These are phyloP conservation scores for Seladonia tumulorum DNA, from an alignment of 2,888 invertebrate genomes.

Conservation along the genomic window DNA sequence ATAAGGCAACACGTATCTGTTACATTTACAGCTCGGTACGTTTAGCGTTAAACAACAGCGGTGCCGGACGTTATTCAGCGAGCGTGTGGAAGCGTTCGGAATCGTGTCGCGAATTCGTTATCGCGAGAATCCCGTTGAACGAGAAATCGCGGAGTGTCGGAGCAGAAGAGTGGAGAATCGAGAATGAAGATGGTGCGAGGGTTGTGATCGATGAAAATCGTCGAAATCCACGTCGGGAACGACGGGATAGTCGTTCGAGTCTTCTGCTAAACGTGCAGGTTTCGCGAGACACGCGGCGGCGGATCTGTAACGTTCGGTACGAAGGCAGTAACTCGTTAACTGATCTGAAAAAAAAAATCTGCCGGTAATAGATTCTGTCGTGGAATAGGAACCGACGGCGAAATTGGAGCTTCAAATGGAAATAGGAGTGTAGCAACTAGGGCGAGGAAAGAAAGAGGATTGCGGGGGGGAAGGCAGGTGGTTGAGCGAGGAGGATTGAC, in stretches of 20 bases:
- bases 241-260: conserved; percentile 26
- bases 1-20: too few species aligned
- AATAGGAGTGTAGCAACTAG: conserved; percentile 50
- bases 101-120: conserved; percentile 60
- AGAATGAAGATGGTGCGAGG: neutral
- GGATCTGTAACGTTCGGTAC: conserved; percentile 11
- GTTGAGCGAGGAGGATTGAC: neutral
- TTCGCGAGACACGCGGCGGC: neutral
- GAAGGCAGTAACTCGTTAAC: conserved; percentile 48
- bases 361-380: conserved; percentile 68
- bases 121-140: conserved; percentile 55
- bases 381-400: conserved; percentile 52
- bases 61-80: too few species aligned
- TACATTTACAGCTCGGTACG: too few species aligned
- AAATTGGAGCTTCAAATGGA: conserved; percentile 62
- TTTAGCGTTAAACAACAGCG: too few species aligned
- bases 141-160: conserved; percentile 43
- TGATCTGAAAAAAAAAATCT: conserved; percentile 65
- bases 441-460: conserved; percentile 27
- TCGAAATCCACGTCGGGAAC: neutral
- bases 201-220: neutral
- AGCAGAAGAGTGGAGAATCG: conserved; percentile 19
- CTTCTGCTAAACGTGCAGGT: conserved; percentile 46
- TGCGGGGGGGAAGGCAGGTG: neutral
- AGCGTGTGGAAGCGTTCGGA: neutral